A percentile compares a stretch with the other conserved stretches of the same genome.
phyloP scores from a whole-genome alignment of 1,140 invertebrate genomes.

The Drosophila orena region DNA sequence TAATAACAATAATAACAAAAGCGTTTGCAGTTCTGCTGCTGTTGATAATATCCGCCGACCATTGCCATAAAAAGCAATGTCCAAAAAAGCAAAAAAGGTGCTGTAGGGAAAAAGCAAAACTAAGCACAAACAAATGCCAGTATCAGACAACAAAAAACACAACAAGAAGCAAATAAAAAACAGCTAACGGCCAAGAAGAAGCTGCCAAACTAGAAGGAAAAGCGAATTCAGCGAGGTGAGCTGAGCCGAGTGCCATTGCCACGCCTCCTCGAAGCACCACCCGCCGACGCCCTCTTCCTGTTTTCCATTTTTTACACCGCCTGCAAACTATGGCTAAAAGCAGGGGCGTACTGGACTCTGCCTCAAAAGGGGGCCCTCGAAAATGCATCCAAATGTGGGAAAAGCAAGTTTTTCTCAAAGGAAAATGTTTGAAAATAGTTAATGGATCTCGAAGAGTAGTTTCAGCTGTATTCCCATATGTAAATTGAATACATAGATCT shows the following conservation, averaged over 20 bases:
- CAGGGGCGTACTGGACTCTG: not conserved
- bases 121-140: slow-evolving; percentile 46
- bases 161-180: not conserved
- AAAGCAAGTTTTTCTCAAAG: not conserved
- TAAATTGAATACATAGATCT: no score
- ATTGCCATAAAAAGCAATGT: slow-evolving; percentile 59
- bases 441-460: not conserved
- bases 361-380: not conserved
- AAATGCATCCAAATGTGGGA: not conserved
- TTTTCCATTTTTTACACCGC: slow-evolving; percentile 11
- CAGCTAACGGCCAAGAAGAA: slow-evolving; percentile 1
- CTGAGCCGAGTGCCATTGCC: slow-evolving; percentile 39
- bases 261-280: slow-evolving; percentile 32
- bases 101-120: slow-evolving; percentile 14
- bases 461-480: no score
- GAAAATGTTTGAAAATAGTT: not conserved
- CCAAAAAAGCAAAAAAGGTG: slow-evolving; percentile 36
- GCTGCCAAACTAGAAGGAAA: slow-evolving; percentile 25
- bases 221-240: slow-evolving; percentile 14
- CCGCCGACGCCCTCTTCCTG: slow-evolving; percentile 13
- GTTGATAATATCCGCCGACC: slow-evolving; percentile 75
- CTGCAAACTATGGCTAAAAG: slow-evolving; percentile 14
- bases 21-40: slow-evolving; percentile 48
- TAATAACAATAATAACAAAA: slow-evolving; percentile 60
- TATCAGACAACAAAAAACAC: slow-evolving; percentile 9